Percentiles rank a stretch among this genome's conserved stretches.
Evolutionary conservation across 2,888 invertebrate species (phyloP).

Genomic region (Caprella mutica): DNA sequence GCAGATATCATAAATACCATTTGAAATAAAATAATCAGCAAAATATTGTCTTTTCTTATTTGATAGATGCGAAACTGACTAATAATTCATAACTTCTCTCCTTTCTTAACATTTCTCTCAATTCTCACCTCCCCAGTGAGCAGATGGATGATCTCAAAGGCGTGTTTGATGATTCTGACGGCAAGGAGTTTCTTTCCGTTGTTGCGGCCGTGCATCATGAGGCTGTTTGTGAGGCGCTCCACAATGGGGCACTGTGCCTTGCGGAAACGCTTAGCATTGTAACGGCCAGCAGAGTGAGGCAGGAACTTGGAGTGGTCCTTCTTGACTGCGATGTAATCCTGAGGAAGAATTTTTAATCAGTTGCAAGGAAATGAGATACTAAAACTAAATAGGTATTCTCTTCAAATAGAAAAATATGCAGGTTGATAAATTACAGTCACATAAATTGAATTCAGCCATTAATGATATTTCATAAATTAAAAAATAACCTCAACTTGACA

Average conservation of each 20-base stretch:
- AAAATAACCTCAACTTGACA: not conserved
- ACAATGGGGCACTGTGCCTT: conserved; percentile 99
- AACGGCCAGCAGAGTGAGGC: conserved; percentile 96
- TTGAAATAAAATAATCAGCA: too few species aligned
- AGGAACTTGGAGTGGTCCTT: conserved; percentile 98
- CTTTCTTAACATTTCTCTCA: too few species aligned
- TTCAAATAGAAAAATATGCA: not conserved
- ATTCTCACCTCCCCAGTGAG: conserved; percentile 71
- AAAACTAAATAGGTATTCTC: too few species aligned
- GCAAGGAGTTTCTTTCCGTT: conserved; percentile 99
- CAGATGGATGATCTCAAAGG: conserved; percentile 96
- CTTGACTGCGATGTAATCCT: conserved; percentile 89
- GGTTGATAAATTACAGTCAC: too few species aligned
- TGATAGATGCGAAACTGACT: too few species aligned
- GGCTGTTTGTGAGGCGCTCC: conserved; percentile 88
- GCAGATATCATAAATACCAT: too few species aligned
- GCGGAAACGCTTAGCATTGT: conserved; percentile 94
- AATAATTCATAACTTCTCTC: too few species aligned
- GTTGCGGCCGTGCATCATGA: conserved; percentile 99
- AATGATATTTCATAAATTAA: not conserved
- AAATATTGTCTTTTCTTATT: too few species aligned
- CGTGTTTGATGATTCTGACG: conserved; percentile 95
- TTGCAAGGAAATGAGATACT: conserved; percentile 1
- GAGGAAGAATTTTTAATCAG: conserved; percentile 16
- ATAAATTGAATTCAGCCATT: not conserved